Conservation (phyloP, 2,797 vertebrate species). For the Glossophaga mutica region DNA sequence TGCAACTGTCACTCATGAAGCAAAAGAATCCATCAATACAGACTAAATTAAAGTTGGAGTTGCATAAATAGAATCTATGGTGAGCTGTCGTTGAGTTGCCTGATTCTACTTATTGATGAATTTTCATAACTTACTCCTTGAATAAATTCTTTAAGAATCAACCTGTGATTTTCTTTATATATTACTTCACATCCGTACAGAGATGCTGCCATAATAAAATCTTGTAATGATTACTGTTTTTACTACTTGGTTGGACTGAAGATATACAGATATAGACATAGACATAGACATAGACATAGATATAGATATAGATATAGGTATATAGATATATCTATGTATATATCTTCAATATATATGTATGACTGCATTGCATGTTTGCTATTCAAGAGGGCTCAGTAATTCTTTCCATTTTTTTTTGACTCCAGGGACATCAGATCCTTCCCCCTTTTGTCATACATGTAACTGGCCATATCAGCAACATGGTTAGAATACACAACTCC, state of each 20-base stretch:
- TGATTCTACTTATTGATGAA: constrained; percentile 50
- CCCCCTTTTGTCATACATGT: not conserved
- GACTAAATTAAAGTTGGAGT: constrained; percentile 63
- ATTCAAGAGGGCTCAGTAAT: not conserved
- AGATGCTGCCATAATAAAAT: constrained; percentile 46
- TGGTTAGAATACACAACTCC: not conserved
- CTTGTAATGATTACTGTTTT: constrained; percentile 48
- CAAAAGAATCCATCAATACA: constrained; percentile 53
- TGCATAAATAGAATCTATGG: constrained; percentile 62
- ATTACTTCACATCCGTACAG: constrained; percentile 22
- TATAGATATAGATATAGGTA: no score
- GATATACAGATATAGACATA: not conserved
- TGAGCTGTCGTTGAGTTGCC: constrained; percentile 36
- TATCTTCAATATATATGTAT: not conserved
- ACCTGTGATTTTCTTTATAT: constrained; percentile 45
- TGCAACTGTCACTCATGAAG: constrained; percentile 18
- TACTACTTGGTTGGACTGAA: not conserved
- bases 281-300: no score
- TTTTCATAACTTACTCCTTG: constrained; percentile 58
- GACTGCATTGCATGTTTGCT: not conserved
- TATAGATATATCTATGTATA: no score
- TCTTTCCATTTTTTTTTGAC: not conserved
- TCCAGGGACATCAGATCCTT: not conserved
- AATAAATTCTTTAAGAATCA: constrained; percentile 59
- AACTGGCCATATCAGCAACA: not conserved